phyloP scores from a whole-genome alignment of 2,113 vertebrate genomes.

The Physeter macrocephalus region DNA sequence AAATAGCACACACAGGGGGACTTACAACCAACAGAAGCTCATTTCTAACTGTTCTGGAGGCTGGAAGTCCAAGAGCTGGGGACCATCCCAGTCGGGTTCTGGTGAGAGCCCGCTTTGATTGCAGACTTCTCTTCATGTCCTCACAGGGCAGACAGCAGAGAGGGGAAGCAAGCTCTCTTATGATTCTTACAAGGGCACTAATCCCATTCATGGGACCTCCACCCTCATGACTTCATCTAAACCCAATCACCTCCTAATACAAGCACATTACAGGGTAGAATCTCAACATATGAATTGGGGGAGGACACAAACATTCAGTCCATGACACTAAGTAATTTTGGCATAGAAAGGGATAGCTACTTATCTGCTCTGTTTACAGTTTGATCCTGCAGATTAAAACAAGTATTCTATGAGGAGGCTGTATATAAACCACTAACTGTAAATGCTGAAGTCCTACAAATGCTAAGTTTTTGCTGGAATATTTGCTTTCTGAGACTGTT shows the following conservation, averaged over 20 bases:
- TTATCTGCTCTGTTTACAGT: neutral
- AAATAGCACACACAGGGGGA: neutral
- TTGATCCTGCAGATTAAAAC: neutral
- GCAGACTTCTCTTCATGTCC: neutral
- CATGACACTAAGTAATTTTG: too few relatives aligned
- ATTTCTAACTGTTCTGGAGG: neutral
- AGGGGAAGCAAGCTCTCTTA: neutral
- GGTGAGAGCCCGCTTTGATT: neutral
- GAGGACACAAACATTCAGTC: too few relatives aligned
- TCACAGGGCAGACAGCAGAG: neutral
- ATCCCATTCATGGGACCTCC: neutral
- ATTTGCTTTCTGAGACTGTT: neutral
- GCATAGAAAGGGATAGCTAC: too few relatives aligned
- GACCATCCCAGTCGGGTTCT: neutral
- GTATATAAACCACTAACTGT: neutral
- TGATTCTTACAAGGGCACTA: neutral
- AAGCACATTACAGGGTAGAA: neutral
- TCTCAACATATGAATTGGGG: neutral
- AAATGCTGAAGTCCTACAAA: neutral
- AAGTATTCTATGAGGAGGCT: rapidly evolving
- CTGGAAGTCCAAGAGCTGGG: neutral
- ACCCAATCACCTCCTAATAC: too few relatives aligned
- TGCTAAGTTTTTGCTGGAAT: too few relatives aligned
- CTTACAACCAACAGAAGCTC: neutral
- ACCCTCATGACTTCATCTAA: neutral